Conservation (phyloP, 2,113 vertebrate species). For the Mungos mungo region DNA sequence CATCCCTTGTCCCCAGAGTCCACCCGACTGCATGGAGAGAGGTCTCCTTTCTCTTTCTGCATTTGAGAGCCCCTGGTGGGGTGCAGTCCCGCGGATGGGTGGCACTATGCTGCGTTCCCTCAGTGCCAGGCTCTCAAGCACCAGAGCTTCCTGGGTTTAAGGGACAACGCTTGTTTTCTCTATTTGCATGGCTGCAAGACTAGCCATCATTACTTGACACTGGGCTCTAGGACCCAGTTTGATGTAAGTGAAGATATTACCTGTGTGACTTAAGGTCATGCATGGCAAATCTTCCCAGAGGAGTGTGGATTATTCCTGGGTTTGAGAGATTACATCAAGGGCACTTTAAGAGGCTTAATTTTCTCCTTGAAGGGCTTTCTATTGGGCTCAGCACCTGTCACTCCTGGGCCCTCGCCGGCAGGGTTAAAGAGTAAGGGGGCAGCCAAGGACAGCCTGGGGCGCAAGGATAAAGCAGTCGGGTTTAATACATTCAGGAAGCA, state of each 20-base stretch:
- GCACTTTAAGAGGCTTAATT: conserved; percentile 71
- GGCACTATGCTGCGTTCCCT: too few relatives aligned
- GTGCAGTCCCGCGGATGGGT: neutral
- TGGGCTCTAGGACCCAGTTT: neutral
- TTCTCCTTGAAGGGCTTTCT: conserved; percentile 62
- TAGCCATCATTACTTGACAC: neutral
- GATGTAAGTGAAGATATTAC: conserved; percentile 29
- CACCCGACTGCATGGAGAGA: neutral
- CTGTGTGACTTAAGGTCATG: conserved; percentile 44
- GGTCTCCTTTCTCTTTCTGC: neutral
- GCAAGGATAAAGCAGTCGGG: neutral
- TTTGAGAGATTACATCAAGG: conserved; percentile 62
- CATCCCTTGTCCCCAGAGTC: conserved; percentile 1
- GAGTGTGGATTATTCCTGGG: conserved; percentile 50
- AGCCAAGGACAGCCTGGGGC: neutral
- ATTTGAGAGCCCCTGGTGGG: neutral
- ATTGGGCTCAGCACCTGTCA: conserved; percentile 9
- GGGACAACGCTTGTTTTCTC: neutral
- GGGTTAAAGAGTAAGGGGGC: neutral
- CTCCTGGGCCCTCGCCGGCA: neutral
- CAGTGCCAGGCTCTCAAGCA: neutral
- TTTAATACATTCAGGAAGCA: neutral
- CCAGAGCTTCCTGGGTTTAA: neutral
- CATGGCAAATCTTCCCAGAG: conserved; percentile 27
- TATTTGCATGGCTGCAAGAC: neutral